phyloP scores from a whole-genome alignment of 2,113 vertebrate species.

The Nettapus auritus region DNA sequence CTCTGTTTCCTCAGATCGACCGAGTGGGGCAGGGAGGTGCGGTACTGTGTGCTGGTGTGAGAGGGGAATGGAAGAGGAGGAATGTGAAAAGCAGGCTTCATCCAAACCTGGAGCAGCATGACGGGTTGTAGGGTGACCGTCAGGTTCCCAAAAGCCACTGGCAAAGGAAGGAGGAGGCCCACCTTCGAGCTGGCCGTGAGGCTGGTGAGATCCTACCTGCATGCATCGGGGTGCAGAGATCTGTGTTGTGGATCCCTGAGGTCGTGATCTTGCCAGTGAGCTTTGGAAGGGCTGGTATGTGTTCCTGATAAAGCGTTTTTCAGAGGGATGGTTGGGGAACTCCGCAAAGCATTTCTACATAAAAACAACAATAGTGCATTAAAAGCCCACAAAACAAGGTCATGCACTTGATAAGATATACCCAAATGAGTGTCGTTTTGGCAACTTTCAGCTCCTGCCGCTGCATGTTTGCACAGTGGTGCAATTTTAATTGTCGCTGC shows the following conservation, averaged over 20 bases:
- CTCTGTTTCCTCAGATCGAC: background rate
- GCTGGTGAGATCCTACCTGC: background rate
- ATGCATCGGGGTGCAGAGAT: background rate
- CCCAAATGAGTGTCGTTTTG: background rate
- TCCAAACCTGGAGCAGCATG: background rate
- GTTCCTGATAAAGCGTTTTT: background rate
- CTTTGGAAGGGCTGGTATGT: rapidly evolving
- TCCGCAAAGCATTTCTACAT: background rate
- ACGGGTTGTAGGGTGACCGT: background rate
- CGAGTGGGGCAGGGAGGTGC: background rate
- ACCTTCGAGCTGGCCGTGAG: rapidly evolving
- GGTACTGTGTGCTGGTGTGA: background rate
- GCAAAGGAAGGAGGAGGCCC: background rate
- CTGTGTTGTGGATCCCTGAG: rapidly evolving
- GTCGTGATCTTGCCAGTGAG: background rate
- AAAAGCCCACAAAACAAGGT: background rate
- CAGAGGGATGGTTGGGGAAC: background rate
- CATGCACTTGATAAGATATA: background rate
- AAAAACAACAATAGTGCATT: background rate
- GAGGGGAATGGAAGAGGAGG: background rate
- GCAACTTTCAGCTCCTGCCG: background rate
- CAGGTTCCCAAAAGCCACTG: background rate
- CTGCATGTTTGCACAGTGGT: background rate
- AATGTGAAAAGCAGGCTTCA: background rate
- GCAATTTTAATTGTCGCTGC: background rate